A percentile compares a stretch with the other conserved stretches of the same genome.
These are phyloP conservation scores for Anser cygnoides DNA, from an alignment of 2,113 vertebrate species.

Conservation along the genomic window DNA sequence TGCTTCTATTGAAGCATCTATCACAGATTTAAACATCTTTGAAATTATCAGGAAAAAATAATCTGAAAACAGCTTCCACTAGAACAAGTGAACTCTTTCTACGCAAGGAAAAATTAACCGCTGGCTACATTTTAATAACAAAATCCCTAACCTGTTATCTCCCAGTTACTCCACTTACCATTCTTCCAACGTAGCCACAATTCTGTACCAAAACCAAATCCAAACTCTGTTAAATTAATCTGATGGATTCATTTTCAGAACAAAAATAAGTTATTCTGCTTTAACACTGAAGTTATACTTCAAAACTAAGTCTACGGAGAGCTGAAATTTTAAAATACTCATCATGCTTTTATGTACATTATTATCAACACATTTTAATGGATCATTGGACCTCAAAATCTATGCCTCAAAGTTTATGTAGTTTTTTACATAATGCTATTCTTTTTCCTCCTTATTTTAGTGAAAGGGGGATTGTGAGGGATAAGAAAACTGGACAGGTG, in stretches of 20 bases:
- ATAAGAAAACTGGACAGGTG: not conserved
- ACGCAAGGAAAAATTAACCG: not conserved
- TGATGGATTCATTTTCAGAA: not conserved
- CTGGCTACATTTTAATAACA: not conserved
- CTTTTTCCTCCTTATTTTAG: not conserved
- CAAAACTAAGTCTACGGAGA: not conserved
- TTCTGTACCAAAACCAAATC: not conserved
- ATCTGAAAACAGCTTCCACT: not conserved
- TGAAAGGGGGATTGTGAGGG: not conserved
- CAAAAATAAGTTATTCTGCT: not conserved
- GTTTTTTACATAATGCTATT: not conserved
- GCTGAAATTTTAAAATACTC: not conserved
- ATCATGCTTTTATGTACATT: not conserved
- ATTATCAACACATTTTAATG: not conserved
- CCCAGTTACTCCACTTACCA: not conserved
- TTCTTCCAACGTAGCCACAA: not conserved
- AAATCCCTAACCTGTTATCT: not conserved
- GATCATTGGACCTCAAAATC: not conserved
- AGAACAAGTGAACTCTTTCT: not conserved
- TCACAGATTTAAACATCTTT: not conserved
- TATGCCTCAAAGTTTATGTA: not conserved
- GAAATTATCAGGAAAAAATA: not conserved
- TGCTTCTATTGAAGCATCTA: not conserved
- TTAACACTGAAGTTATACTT: not conserved
- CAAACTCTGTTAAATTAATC: not conserved